Base-by-base conservation (phyloP, 2,888 invertebrate species). In the Chymomyza caudatula region DNA sequence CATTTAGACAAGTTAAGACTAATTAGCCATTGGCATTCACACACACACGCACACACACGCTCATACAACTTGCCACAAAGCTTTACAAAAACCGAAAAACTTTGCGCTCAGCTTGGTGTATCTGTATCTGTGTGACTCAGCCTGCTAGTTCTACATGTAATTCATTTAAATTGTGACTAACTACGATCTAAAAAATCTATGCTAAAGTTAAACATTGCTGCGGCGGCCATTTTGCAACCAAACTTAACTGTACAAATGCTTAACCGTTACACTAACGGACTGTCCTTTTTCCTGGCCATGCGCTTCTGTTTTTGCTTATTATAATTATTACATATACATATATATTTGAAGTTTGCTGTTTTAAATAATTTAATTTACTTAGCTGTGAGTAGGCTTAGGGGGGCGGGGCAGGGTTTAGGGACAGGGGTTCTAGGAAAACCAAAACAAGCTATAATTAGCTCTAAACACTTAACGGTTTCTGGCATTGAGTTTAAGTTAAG, bases 91-190 rank as follows among this genome's bases (percentile, higher is more conserved):
- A 5, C 6, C 15, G 47, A 17, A n/a, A 47, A 47, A 19, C n/a
- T 17, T 15, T 17, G 15, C 47, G 4, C 11, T 43, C 11, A n/a
- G 43, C 11, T 43, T 15, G 13, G 2, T 47, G 47, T 11, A 17
- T 47, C n/a, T 11, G 47, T 19, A 4, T 47, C n/a, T 47, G 17
- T 47, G 53, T n/a, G 13, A 49, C 59, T 54, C 8, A 5, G 15
- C 37, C 20, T 29, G 57, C 49, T 60, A 44, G 58, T 63, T 62
- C 52, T 62, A 56, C 60, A 59, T 59, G 61, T 74, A 79, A 80
- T 81, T 84, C 65, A 71, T 82, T 83, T 85, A 75, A 83, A 86
- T 86, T 83, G 87, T 86, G 83, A 83, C 83, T 83, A 83, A 82
- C 83, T 83, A 83, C 86, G 69, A 68, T 66, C 86, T 86, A 86